Evolutionary conservation across 2,113 vertebrate species (phyloP).

Genomic region (Barbus barbus): DNA sequence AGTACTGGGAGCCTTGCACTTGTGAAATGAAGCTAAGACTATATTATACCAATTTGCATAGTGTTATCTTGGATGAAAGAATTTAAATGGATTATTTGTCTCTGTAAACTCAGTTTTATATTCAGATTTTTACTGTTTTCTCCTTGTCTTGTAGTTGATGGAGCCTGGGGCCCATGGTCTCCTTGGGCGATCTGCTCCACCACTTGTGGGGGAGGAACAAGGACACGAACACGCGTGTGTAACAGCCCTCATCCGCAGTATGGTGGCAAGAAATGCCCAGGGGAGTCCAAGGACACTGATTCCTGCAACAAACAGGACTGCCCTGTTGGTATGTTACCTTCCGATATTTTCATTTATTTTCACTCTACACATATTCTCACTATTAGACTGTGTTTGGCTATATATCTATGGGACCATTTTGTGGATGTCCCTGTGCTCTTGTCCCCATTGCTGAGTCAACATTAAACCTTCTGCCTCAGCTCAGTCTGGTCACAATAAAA

Average conservation of each 20-base stretch:
- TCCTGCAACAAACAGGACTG: slow-evolving; percentile 87
- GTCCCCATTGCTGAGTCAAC: not conserved
- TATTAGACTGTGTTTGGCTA: not conserved
- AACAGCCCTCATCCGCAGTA: slow-evolving; percentile 89
- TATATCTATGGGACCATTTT: not conserved
- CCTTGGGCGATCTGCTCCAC: slow-evolving; percentile 91
- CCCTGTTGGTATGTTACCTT: slow-evolving; percentile 81
- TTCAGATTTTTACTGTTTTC: not conserved
- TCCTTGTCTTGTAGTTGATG: slow-evolving; percentile 80
- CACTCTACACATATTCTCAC: not conserved
- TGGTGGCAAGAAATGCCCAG: slow-evolving; percentile 84
- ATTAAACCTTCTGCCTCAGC: not conserved
- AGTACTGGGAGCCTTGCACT: slow-evolving; percentile 51
- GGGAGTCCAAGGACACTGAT: slow-evolving; percentile 80
- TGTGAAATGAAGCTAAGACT: no score
- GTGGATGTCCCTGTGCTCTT: not conserved
- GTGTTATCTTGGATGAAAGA: not conserved
- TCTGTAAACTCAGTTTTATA: not conserved
- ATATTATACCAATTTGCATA: not conserved
- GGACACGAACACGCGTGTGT: slow-evolving; percentile 82
- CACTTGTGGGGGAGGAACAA: slow-evolving; percentile 89
- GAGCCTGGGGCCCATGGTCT: slow-evolving; percentile 96
- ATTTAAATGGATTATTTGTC: not conserved
- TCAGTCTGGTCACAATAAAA: not conserved
- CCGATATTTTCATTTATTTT: not conserved